Percentiles rank a stretch among this genome's conserved stretches.
phyloP scores from a whole-genome alignment of 2,113 vertebrate genomes.

The Semnornis frantzii region DNA sequence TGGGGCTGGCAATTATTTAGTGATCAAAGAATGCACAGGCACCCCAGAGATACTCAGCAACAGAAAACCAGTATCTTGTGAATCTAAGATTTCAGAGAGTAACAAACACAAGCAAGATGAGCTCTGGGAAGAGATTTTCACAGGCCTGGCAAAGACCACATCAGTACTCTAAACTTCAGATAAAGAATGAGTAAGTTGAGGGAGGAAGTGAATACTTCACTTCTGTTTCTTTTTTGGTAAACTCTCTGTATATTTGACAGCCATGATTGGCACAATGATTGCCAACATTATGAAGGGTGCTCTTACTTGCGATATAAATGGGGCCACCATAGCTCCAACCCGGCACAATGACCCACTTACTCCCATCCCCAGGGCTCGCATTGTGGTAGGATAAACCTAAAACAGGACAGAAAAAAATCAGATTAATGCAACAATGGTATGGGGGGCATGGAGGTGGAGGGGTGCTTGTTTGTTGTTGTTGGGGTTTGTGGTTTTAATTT shows the following conservation, averaged over 20 bases:
- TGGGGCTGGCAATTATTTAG: background rate
- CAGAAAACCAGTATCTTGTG: background rate
- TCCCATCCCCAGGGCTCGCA: slow-evolving; percentile 90
- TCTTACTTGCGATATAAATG: slow-evolving; percentile 88
- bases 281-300: background rate
- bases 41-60: too few relatives aligned
- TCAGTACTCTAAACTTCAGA: background rate
- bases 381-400: slow-evolving; percentile 92
- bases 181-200: background rate
- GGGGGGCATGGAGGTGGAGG: too few relatives aligned
- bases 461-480: too few relatives aligned
- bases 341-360: slow-evolving; percentile 91
- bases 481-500: too few relatives aligned
- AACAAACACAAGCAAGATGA: background rate
- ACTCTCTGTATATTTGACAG: background rate
- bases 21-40: background rate
- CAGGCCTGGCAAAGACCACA: background rate
- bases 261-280: background rate
- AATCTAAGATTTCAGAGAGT: background rate
- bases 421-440: background rate
- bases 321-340: slow-evolving; percentile 93
- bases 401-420: background rate
- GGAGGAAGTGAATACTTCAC: background rate
- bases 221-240: background rate
- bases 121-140: background rate